Percentiles rank a stretch among this genome's conserved stretches.
Conservation (phyloP, 2,888 invertebrate species). For the Boloria euphrosyne region DNA sequence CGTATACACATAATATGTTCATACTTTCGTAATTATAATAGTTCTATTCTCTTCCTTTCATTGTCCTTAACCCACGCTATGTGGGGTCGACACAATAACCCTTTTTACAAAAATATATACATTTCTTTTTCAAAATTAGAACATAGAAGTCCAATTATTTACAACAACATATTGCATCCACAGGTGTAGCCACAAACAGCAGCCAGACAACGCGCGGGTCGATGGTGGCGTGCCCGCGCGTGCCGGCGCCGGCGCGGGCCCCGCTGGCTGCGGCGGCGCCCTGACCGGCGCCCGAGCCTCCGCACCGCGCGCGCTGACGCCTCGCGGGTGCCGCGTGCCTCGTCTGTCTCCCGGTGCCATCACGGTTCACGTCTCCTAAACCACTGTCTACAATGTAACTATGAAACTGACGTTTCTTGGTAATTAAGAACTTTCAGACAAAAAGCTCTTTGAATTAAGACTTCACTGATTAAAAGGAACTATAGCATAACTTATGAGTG, state of each 20-base stretch:
- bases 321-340: constrained; percentile 66
- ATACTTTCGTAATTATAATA: too few relatives aligned
- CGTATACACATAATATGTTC: too few relatives aligned
- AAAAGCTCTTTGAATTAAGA: too few relatives aligned
- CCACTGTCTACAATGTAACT: constrained; percentile 28
- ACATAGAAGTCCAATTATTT: not conserved
- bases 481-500: not conserved
- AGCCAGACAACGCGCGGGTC: constrained; percentile 68
- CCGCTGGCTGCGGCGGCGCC: constrained; percentile 76
- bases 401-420: not conserved
- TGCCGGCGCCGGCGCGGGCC: constrained; percentile 74
- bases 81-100: too few relatives aligned
- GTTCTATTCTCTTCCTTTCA: too few relatives aligned
- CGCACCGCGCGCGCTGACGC: constrained; percentile 74
- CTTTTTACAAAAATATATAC: too few relatives aligned
- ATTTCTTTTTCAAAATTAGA: not conserved
- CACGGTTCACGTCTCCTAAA: constrained; percentile 45
- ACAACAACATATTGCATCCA: constrained; percentile 7
- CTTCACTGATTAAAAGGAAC: too few relatives aligned
- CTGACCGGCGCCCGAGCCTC: constrained; percentile 69
- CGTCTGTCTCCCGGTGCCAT: constrained; percentile 66
- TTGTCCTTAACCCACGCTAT: too few relatives aligned
- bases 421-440: too few relatives aligned
- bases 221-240: constrained; percentile 86
- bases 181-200: constrained; percentile 67